Evolutionary conservation across 2,888 invertebrate genomes (phyloP).

Genomic region (Stenurella melanura): DNA sequence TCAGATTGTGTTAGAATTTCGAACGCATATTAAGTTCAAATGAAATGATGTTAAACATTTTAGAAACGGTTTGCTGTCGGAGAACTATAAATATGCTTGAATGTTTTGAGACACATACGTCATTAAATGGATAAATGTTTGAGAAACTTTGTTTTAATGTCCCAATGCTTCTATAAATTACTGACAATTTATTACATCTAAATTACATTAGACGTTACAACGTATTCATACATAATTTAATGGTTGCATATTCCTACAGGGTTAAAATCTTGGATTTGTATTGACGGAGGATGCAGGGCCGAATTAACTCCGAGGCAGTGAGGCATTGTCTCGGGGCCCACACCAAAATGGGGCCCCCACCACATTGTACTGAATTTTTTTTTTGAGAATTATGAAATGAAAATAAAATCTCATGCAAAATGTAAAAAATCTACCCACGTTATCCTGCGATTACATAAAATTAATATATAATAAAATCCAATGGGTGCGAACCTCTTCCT

Average conservation of each 20-base stretch:
- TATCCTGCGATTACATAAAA: too few species aligned
- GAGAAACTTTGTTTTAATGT: constrained; percentile 32
- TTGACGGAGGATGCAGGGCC: too few species aligned
- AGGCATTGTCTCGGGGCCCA: too few species aligned
- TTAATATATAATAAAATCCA: too few species aligned
- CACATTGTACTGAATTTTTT: too few species aligned
- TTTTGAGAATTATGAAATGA: too few species aligned
- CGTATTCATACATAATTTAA: constrained; percentile 21
- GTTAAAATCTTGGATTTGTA: background rate
- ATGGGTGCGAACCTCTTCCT: too few species aligned
- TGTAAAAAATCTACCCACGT: too few species aligned
- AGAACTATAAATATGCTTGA: constrained; percentile 18
- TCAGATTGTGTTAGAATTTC: constrained; percentile 6
- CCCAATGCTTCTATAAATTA: constrained; percentile 32
- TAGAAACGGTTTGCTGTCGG: constrained; percentile 14
- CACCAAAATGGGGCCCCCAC: too few species aligned
- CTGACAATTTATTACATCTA: constrained; percentile 29
- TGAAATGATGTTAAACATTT: constrained; percentile 23
- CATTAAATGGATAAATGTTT: constrained; percentile 34
- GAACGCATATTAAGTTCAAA: constrained; percentile 22
- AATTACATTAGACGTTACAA: constrained; percentile 8
- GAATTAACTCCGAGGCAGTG: too few species aligned
- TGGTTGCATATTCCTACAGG: background rate
- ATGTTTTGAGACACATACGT: constrained; percentile 25
- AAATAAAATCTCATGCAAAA: too few species aligned